Evolutionary conservation across 2,113 vertebrate species (phyloP), one percentile per base, ranked within the genome.

Genomic region (Proterorhinus semilunaris): DNA sequence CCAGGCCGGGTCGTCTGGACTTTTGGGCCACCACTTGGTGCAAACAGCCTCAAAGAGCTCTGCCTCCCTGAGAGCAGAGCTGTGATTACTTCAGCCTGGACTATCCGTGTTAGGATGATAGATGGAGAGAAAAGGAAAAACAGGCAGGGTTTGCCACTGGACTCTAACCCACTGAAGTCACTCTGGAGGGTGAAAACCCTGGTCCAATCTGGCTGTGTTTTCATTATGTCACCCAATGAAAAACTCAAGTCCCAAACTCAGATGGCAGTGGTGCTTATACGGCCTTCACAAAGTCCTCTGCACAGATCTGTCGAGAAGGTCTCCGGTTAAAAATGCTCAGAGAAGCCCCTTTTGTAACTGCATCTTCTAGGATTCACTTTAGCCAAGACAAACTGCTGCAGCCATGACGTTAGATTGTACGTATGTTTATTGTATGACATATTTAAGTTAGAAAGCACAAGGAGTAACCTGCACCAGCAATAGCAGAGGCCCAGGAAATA

Each of bases 81-180:
- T 6, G 42, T 45, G 72, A 83, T 78, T 72, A 65, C 53, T 75
- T 72, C 68, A 71, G 59, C 46, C 75, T 72, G 72, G 47, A 45
- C 45, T 42, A 44, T 58, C 53, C 74, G 10, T 79, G 61, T 45
- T 76, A 64, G 68, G 27, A 68, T 74, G 75, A 83, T 55, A 43
- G 68, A 83, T 62, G 15, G 50, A 36, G 49, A 66, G 62, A 69
- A 66, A 45, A 11, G 48, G 55, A 17, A 73, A 68, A 58, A 61
- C 13, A 54, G 71, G 58, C 46, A 57, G 46, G 47, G 5, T 45
- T 66, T 59, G 67, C 10, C 15, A 5, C n/a, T 17, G 53, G 16
- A 55, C 53, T 55, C 16, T n/a, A 59, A 27, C 70, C 27, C 27
- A 36, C 27, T 64, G 48, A 59, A 65, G 64, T 66, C 69, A 50